Percentiles rank a stretch among this genome's conserved stretches.
Evolutionary conservation across 2,888 invertebrate species (phyloP).

Genomic region (Ctena decussata): DNA sequence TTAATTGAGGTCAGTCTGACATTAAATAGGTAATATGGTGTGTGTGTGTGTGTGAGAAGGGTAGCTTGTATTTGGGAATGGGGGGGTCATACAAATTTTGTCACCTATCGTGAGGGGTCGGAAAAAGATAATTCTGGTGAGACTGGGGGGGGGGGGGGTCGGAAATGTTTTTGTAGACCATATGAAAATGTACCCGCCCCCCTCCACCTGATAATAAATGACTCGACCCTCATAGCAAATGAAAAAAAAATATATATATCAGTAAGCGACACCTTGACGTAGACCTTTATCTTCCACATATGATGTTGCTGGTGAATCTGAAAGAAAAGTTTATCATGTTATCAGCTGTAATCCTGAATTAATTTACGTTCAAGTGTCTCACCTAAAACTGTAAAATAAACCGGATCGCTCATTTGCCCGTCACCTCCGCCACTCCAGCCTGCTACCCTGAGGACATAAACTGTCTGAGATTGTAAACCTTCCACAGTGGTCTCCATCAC

Average conservation of each 20-base stretch:
- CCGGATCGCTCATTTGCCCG: conserved; percentile 53
- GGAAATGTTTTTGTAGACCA: too few relatives aligned
- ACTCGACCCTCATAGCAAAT: too few relatives aligned
- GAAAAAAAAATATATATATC: too few relatives aligned
- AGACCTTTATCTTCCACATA: not conserved
- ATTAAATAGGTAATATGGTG: too few relatives aligned
- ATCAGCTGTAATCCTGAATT: not conserved
- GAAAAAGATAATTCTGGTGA: too few relatives aligned
- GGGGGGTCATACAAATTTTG: too few relatives aligned
- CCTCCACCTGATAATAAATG: too few relatives aligned
- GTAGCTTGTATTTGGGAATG: too few relatives aligned
- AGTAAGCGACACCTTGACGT: not conserved
- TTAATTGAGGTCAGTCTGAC: too few relatives aligned
- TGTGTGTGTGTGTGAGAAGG: too few relatives aligned
- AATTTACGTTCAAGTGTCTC: not conserved
- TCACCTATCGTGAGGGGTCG: too few relatives aligned
- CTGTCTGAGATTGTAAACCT: conserved; percentile 49
- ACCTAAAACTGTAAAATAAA: conserved; percentile 56
- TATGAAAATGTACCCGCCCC: not conserved
- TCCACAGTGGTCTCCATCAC: conserved; percentile 39
- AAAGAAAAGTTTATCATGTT: not conserved
- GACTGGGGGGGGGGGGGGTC: too few relatives aligned
- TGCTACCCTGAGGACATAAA: conserved; percentile 57
- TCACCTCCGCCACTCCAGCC: conserved; percentile 60
- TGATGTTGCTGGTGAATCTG: not conserved